Evolutionary conservation across 1,140 invertebrate genomes (phyloP), one percentile per base, ranked within the genome.

Genomic region (Heliconius congener): DNA sequence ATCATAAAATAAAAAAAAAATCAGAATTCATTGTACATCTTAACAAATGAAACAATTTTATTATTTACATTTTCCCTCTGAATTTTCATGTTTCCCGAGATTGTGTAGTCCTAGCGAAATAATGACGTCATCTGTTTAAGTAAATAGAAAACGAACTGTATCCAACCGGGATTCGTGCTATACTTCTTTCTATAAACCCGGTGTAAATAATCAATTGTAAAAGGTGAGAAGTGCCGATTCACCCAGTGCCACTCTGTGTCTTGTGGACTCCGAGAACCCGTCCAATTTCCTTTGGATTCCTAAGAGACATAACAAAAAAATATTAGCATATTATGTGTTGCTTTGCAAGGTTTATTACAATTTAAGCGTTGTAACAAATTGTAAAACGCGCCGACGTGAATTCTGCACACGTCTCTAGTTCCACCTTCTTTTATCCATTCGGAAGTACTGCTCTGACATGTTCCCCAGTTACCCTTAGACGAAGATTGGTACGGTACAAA

Each of bases 301-400:
- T 77, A 73, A 42, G 79, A 77, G 72, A 81, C 80, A 84, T 82
- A 85, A 86, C 30, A 79, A 79, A 76, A 52, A 71, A 76, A 72
- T 73, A 76, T 72, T 57, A 60, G n/a, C 50, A 70, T 34, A 79
- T 71, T 30, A 90, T 88, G 86, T 87, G 88, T 91, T 90, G 88
- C 88, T 88, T 80, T 82, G 85, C 85, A 37, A 90, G 87, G 88
- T 91, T 91, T 91, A 93, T 93, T 93, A 91, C 90, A 91, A 93
- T 93, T 91, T 93, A 91, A 91, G 89, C 86, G 86, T 89, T 93
- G 88, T 91, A 91, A 93, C 90, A 93, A 93, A 93, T 93, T 93
- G 91, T 93, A 91, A 91, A 91, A 90, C 89, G 88, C 84, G 86
- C 89, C 81, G 87, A 91, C 86, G 87, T 80, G 87, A 89, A 93